Percentiles rank a stretch among this genome's conserved stretches.
Evolutionary conservation across 2,797 vertebrate genomes (phyloP).

Genomic region (Esox masquinongy): DNA sequence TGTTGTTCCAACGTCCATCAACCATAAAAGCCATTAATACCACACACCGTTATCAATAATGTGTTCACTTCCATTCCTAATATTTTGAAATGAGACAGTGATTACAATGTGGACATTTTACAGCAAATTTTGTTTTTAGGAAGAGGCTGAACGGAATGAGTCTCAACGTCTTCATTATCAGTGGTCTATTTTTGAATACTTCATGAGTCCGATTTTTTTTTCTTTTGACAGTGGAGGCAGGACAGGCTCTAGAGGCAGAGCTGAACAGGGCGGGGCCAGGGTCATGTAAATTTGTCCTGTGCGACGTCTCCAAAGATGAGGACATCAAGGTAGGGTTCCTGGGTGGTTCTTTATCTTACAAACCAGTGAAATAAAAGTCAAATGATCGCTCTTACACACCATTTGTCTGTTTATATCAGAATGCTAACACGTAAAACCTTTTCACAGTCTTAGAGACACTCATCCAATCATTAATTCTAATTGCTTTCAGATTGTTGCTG

Average conservation of each 20-base stretch:
- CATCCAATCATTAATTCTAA: too few species aligned
- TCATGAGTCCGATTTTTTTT: neutral
- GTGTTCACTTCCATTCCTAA: too few species aligned
- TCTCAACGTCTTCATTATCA: neutral
- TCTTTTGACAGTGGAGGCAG: conserved; percentile 51
- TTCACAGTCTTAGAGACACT: too few species aligned
- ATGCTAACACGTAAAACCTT: too few species aligned
- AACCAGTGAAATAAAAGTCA: neutral
- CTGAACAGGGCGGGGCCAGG: conserved; percentile 67
- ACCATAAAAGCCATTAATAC: too few species aligned
- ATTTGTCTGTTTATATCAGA: too few species aligned
- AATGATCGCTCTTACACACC: neutral
- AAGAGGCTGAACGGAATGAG: too few species aligned
- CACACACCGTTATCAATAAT: too few species aligned
- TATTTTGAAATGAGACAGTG: too few species aligned
- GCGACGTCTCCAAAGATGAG: conserved; percentile 77
- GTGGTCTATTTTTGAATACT: neutral
- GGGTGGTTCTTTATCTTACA: neutral
- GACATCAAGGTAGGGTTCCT: conserved; percentile 72
- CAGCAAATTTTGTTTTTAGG: too few species aligned
- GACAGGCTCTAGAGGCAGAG: conserved; percentile 65
- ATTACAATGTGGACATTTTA: too few species aligned
- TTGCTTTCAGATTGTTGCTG: too few species aligned
- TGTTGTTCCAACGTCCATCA: neutral
- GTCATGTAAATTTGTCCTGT: conserved; percentile 65